Conservation (phyloP, 2,888 invertebrate genomes). For the Laothoe populi region DNA sequence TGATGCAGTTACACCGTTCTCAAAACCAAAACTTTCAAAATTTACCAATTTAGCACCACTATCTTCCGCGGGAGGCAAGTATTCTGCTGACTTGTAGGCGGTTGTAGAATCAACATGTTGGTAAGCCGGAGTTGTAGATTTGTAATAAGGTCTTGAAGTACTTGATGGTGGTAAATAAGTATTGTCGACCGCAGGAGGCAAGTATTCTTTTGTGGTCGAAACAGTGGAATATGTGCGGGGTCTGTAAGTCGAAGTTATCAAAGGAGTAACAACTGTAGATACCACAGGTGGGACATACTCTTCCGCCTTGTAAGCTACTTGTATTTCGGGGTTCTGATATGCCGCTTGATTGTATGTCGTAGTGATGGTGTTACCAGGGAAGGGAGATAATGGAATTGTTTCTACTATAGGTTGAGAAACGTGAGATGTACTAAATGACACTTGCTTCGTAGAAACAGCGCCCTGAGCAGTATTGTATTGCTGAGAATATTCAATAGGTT, state of each 20-base stretch:
- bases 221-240: constrained; percentile 60
- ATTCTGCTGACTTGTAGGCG: constrained; percentile 61
- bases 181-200: constrained; percentile 45
- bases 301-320: constrained; percentile 68
- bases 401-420: constrained; percentile 59
- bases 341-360: constrained; percentile 61
- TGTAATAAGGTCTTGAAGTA: constrained; percentile 54
- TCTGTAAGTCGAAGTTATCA: constrained; percentile 60
- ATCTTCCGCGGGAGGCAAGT: constrained; percentile 59
- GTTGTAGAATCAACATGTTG: constrained; percentile 57
- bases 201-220: constrained; percentile 53
- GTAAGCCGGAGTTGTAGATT: constrained; percentile 58
- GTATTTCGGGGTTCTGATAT: constrained; percentile 72
- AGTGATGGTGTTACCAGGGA: constrained; percentile 55
- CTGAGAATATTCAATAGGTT: constrained; percentile 49
- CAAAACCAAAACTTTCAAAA: constrained; percentile 60
- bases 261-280: constrained; percentile 49
- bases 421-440: constrained; percentile 60
- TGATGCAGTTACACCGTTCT: constrained; percentile 47
- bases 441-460: constrained; percentile 44
- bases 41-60: constrained; percentile 48
- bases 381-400: constrained; percentile 62
- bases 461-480: constrained; percentile 49
- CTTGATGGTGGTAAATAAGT: constrained; percentile 52
- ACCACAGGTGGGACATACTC: constrained; percentile 73